Conservation (phyloP, 2,113 vertebrate genomes). For the Notarius lentiginosus region DNA sequence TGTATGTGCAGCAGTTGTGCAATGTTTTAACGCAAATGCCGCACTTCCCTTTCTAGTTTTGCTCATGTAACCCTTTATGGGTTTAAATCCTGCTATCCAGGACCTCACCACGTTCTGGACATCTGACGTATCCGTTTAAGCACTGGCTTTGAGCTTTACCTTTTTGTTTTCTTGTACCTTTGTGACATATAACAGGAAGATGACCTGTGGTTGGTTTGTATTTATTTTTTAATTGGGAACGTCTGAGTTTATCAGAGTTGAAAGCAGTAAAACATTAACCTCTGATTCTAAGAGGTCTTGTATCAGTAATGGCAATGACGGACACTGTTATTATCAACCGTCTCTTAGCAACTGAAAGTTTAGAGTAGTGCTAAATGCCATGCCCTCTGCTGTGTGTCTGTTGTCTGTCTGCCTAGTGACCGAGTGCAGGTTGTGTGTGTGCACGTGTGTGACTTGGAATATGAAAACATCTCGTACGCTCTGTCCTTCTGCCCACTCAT, state of each 20-base stretch:
- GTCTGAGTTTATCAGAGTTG: conserved; percentile 8
- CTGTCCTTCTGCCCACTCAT: conserved; percentile 32
- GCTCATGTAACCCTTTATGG: too few relatives aligned
- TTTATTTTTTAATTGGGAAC: neutral
- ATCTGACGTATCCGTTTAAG: neutral
- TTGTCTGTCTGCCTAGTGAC: conserved; percentile 49
- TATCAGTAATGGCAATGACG: conserved; percentile 60
- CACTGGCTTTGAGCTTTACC: neutral
- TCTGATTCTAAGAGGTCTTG: conserved; percentile 55
- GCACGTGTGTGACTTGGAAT: neutral
- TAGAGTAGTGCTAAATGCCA: conserved; percentile 48
- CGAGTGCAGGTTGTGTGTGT: neutral
- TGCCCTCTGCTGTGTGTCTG: conserved; percentile 33
- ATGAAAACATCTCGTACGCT: conserved; percentile 6
- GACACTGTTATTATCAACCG: conserved; percentile 65
- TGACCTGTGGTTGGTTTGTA: neutral
- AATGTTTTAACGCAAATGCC: neutral
- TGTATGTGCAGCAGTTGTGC: neutral
- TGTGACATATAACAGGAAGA: neutral
- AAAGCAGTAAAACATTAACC: conserved; percentile 46
- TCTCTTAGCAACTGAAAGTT: conserved; percentile 72
- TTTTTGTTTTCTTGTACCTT: neutral
- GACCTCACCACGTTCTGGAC: neutral
- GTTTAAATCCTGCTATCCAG: neutral
- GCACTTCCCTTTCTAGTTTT: neutral